phyloP scores from a whole-genome alignment of 2,113 vertebrate genomes.

The Chaenogobius annularis region DNA sequence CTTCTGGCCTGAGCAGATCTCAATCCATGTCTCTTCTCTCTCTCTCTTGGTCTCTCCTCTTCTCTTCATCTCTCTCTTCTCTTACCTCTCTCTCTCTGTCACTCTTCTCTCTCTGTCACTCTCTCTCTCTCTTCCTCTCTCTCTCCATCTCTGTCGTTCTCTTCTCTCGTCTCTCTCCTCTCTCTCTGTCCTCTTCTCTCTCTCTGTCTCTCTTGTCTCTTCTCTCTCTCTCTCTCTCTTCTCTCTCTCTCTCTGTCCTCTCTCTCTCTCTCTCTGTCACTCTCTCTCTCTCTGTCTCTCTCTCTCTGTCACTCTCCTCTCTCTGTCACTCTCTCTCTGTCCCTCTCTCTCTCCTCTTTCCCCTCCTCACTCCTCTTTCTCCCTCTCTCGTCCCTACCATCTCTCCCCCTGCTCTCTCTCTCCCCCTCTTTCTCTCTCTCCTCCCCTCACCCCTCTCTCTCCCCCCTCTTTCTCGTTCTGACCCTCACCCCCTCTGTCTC shows the following conservation, averaged over 20 bases:
- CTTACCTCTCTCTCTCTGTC: too few relatives aligned
- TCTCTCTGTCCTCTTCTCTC: too few relatives aligned
- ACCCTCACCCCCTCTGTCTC: too few relatives aligned
- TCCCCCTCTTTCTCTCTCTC: background rate
- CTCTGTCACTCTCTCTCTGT: background rate
- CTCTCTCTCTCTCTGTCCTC: background rate
- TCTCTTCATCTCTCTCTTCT: too few relatives aligned
- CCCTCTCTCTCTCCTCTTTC: background rate
- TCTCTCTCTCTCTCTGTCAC: background rate
- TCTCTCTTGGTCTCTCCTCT: background rate
- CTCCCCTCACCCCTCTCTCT: background rate
- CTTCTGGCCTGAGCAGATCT: background rate
- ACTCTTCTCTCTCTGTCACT: too few relatives aligned
- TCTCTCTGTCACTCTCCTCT: background rate
- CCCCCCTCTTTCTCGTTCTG: background rate
- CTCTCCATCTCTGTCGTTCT: background rate
- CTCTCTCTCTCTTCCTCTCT: background rate
- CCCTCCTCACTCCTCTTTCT: too few relatives aligned
- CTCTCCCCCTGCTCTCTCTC: background rate
- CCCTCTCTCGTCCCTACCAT: too few relatives aligned
- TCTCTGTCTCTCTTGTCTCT: too few relatives aligned
- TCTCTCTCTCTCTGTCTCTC: too few relatives aligned
- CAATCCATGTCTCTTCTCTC: background rate
- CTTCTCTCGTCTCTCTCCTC: too few relatives aligned
- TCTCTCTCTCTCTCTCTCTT: too few relatives aligned